Evolutionary conservation across 2,888 invertebrate species (phyloP).

Genomic region (Drosophila affinis): DNA sequence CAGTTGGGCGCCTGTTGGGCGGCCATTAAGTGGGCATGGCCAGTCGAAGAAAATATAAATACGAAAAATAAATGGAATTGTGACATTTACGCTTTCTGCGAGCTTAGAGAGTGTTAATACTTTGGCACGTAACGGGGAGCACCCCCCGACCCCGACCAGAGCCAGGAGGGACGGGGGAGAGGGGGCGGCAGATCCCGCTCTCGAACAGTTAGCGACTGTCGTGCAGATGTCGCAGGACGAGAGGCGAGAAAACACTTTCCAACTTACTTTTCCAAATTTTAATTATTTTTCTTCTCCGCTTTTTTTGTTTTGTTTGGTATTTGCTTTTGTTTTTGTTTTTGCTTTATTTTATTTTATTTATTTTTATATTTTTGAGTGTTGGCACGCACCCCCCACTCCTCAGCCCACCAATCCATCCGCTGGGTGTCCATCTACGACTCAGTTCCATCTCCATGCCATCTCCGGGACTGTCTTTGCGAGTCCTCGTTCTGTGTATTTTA

Average conservation of each 20-base stretch:
- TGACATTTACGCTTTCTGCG: conserved; percentile 74
- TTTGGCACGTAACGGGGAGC: conserved; percentile 63
- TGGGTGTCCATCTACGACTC: not conserved
- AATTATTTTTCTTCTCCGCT: conserved; percentile 60
- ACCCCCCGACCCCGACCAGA: not conserved
- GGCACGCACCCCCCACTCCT: not conserved
- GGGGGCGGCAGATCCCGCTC: not conserved
- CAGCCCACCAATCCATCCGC: not conserved
- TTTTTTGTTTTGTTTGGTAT: conserved; percentile 1
- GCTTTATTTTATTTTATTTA: not conserved
- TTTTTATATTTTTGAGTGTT: conserved; percentile 3
- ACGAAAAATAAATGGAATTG: conserved; percentile 74
- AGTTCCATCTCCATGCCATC: too few species aligned
- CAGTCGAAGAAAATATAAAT: conserved; percentile 67
- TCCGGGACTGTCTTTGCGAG: conserved; percentile 4
- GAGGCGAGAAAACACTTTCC: conserved; percentile 56
- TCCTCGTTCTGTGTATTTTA: conserved; percentile 61
- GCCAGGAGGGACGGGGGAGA: not conserved
- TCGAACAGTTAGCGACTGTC: conserved; percentile 22
- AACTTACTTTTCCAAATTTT: conserved; percentile 76
- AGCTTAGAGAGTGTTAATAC: conserved; percentile 76
- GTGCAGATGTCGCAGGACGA: conserved; percentile 60
- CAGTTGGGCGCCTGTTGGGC: not conserved
- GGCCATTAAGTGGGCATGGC: conserved; percentile 47
- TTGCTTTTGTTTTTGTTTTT: not conserved